Evolutionary conservation across 2,888 invertebrate genomes (phyloP), one percentile per base, ranked within the genome.

Genomic region (Callyntrura sp.): DNA sequence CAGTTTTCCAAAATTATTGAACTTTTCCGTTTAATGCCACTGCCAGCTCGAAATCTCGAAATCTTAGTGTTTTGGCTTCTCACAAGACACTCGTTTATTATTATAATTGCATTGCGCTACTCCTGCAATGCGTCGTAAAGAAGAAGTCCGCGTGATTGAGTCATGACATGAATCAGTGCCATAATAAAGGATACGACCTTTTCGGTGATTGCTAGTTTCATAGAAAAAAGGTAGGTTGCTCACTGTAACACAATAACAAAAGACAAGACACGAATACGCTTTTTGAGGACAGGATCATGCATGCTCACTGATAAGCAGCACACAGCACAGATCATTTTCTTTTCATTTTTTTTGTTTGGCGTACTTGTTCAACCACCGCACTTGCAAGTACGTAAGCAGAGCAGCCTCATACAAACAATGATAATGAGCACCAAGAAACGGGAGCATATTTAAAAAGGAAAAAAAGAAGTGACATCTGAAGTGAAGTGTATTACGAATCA

Each of bases 121-220:
- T 60, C n/a, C 25, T 25, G 57, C 51, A 78, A 60, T 65, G 85
- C 76, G 85, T 62, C 85, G 65, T 85, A 6, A 48, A 35, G 48
- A 85, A 45, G 51, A 73, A 85, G 85, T 78, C 85, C 62, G 78
- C 28, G 51, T 78, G 65, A 25, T 28, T 12, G 78, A 85, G 62
- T 62, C 45, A 17, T 81, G n/a, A n/a, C 35, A 0, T 70, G 28
- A 51, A 9, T n/a, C 45, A 73, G n/a, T 35, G 35, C 17, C 1
- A 82, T 12, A 17, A 70, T 17, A n/a, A 14, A 8, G 9, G 5
- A 17, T 48, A 55, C 55, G 20, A 25, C 17, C 57, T 57, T 70
- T 35, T 25, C 23, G 43, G 51, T 48, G 62, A 9, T 45, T 60
- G 45, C 45, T 51, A 57, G 55, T 76, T 78, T 85, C 48, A 65